phyloP scores from a whole-genome alignment of 2,113 vertebrate genomes.

The Albula goreensis region DNA sequence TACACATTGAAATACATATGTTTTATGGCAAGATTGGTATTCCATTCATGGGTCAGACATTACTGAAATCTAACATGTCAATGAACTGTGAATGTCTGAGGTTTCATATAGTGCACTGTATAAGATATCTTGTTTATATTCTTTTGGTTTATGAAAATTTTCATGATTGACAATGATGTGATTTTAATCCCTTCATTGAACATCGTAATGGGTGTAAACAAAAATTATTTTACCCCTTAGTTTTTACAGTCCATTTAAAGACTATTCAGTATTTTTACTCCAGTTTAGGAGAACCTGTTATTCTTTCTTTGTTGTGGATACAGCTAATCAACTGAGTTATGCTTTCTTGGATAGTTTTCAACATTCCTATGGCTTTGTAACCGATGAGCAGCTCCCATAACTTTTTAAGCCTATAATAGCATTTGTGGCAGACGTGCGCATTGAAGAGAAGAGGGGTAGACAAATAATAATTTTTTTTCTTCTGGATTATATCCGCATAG shows the following conservation, averaged over 20 bases:
- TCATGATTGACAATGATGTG: neutral
- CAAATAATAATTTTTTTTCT: neutral
- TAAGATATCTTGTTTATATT: neutral
- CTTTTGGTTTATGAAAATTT: neutral
- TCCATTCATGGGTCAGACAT: neutral
- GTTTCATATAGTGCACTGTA: neutral
- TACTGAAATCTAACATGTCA: neutral
- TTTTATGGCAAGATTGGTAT: neutral
- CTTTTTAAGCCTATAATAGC: slow-evolving; percentile 29
- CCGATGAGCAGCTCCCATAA: slow-evolving; percentile 19
- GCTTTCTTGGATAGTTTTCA: slow-evolving; percentile 25
- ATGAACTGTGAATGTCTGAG: neutral
- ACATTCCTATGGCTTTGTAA: slow-evolving; percentile 32
- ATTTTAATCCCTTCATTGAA: neutral
- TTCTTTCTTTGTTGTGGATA: slow-evolving; percentile 31
- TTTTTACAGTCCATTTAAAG: slow-evolving; percentile 19
- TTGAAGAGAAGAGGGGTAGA: slow-evolving; percentile 13
- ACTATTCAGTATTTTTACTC: slow-evolving; percentile 25
- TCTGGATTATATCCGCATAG: neutral
- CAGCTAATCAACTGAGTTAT: slow-evolving; percentile 19
- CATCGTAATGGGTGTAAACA: slow-evolving; percentile 10
- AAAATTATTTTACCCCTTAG: neutral
- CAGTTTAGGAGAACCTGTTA: slow-evolving; percentile 18
- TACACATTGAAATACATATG: neutral
- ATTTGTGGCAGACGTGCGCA: slow-evolving; percentile 17